These are phyloP conservation scores for Knipowitschia caucasica DNA, from an alignment of 2,797 vertebrate genomes.

Conservation along the genomic window DNA sequence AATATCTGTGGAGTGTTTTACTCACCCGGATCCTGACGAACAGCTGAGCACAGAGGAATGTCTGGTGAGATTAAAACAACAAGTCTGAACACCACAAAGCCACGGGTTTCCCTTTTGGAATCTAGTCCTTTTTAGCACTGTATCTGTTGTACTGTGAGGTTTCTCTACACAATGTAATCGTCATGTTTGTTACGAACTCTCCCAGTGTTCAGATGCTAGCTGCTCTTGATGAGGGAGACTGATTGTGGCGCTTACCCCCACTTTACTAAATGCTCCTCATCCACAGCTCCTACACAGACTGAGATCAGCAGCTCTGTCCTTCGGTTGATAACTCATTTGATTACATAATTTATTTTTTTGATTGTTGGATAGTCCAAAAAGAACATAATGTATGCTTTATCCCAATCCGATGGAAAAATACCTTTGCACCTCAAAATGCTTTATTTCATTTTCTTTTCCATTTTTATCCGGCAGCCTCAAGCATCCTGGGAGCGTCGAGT, in stretches of 20 bases:
- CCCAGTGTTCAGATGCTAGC: conserved; percentile 31
- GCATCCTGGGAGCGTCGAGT: conserved; percentile 48
- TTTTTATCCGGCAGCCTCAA: conserved; percentile 34
- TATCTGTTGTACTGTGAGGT: conserved; percentile 12
- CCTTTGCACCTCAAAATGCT: too few relatives aligned
- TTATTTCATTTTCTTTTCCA: too few relatives aligned
- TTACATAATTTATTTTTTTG: not conserved
- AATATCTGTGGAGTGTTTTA: conserved; percentile 50
- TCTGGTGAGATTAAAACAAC: conserved; percentile 57
- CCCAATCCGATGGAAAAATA: too few relatives aligned
- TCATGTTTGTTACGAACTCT: conserved; percentile 29
- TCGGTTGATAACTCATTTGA: conserved; percentile 4
- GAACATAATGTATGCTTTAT: not conserved
- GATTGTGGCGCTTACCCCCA: conserved; percentile 43
- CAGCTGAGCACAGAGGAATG: conserved; percentile 50
- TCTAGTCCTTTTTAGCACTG: too few relatives aligned
- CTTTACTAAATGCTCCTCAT: conserved; percentile 48
- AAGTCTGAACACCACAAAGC: conserved; percentile 25
- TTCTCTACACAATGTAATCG: not conserved
- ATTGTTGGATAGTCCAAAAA: not conserved
- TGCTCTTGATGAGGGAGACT: conserved; percentile 32
- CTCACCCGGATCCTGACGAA: conserved; percentile 54
- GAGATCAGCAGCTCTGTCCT: conserved; percentile 26
- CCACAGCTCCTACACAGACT: conserved; percentile 18
- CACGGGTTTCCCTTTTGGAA: too few relatives aligned